Evolutionary conservation across 2,797 vertebrate species (phyloP).

Genomic region (Chlorospingus flavigularis): DNA sequence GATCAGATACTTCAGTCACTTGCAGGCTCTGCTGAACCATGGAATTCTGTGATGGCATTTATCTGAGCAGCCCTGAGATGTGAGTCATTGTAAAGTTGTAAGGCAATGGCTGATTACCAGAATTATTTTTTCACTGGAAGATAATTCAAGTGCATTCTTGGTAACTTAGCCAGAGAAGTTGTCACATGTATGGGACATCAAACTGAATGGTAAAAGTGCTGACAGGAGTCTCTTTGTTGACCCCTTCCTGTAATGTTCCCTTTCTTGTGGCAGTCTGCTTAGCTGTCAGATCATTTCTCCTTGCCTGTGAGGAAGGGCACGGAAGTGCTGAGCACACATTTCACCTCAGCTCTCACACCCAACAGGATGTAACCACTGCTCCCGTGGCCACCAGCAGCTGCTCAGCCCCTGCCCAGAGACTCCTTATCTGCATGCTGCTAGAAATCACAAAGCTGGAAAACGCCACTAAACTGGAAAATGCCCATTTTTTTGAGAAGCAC

Average conservation of each 20-base stretch:
- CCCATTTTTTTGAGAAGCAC: neutral
- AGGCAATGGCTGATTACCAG: neutral
- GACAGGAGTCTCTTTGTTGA: constrained; percentile 56
- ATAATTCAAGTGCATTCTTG: neutral
- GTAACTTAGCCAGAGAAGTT: neutral
- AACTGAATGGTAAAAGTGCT: constrained; percentile 55
- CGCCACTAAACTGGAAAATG: neutral
- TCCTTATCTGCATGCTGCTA: neutral
- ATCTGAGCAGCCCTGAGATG: neutral
- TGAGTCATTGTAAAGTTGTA: neutral
- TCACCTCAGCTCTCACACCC: constrained; percentile 58
- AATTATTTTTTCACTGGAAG: neutral
- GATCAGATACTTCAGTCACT: neutral
- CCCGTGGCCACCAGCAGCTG: constrained; percentile 49
- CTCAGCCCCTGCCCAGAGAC: neutral
- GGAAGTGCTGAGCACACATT: constrained; percentile 74
- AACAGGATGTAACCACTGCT: constrained; percentile 73
- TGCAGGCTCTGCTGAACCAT: neutral
- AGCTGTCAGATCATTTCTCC: constrained; percentile 51
- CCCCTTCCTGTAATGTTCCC: constrained; percentile 68
- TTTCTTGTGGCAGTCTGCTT: constrained; percentile 67
- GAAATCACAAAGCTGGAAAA: neutral
- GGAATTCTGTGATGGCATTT: neutral
- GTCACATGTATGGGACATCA: neutral
- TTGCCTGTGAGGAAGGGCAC: constrained; percentile 70